Evolutionary conservation across 2,888 invertebrate species (phyloP), one percentile per base, ranked within the genome.

Genomic region (Drosophila barbarae): DNA sequence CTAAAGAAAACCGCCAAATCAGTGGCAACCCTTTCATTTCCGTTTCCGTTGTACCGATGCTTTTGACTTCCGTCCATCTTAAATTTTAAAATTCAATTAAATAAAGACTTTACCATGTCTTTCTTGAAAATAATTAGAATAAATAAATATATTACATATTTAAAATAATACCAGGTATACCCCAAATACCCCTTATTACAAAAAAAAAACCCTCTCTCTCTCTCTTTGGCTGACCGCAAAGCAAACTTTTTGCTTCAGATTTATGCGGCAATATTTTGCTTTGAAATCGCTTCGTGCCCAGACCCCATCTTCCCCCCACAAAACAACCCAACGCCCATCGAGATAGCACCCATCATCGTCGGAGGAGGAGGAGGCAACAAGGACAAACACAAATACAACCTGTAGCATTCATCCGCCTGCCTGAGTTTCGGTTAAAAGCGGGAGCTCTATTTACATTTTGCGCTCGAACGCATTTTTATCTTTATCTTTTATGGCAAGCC

Each of bases 401-500:
- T 78, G 82, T 81, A 58, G 78, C 70, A 65, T 64, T 57, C 66
- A 70, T 70, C 28, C 71, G 58, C 71, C 41, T 59, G 53, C 53
- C 59, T 71, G 71, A 53, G 69, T 56, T 60, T 58, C 66, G 72
- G 46, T 60, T 72, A 68, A 76, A 76, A 71, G 41, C 67, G 70
- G 68, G 46, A 58, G 42, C 70, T 73, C 69, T 80, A 80, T 81
- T 83, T 81, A 80, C 81, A 83, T 81, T 81, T 76, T 73, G 52
- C 66, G 76, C 83, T 65, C 67, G 71, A 76, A 71, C 81, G 78
- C 74, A 81, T 59, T 76, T 79, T 73, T 74, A 77, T 80, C 75
- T 77, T 66, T 55, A 63, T 67, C 69, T 49, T 63, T 55, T 47
- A 49, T 58, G 49, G 58, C 53, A 58, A 47, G 44, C 47, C 18